Percentiles rank a stretch among this genome's conserved stretches.
Evolutionary conservation across 1,140 invertebrate species (phyloP).

Genomic region (Drosophila pseudoobscura): DNA sequence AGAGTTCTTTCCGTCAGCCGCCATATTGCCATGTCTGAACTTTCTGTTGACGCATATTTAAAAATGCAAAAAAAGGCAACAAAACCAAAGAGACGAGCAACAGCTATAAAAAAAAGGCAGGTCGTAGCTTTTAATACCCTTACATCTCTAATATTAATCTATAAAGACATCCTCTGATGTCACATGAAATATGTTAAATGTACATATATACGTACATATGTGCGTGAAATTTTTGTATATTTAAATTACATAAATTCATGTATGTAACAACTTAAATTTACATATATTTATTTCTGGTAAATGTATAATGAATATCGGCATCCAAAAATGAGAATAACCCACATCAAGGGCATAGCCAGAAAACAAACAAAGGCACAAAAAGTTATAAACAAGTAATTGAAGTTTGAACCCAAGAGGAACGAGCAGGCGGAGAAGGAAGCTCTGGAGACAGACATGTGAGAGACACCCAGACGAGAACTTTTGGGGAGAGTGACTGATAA

Average conservation of each 20-base stretch:
- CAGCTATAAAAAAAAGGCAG: not conserved
- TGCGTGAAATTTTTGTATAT: too few species aligned
- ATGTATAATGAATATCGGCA: too few species aligned
- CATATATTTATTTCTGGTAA: too few species aligned
- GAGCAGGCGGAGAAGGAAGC: too few species aligned
- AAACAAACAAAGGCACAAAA: conserved; percentile 8
- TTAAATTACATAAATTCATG: too few species aligned
- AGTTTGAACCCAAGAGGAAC: conserved; percentile 9
- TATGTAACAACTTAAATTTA: too few species aligned
- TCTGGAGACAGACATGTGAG: conserved; percentile 21
- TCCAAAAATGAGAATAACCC: too few species aligned
- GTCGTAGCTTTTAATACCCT: too few species aligned
- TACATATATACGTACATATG: too few species aligned
- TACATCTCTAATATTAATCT: too few species aligned
- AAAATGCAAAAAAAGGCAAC: conserved; percentile 13
- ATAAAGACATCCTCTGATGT: too few species aligned
- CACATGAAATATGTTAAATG: too few species aligned
- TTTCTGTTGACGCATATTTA: conserved; percentile 31
- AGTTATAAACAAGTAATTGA: conserved; percentile 37
- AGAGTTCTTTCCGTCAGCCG: conserved; percentile 14
- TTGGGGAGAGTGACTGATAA: conserved; percentile 14
- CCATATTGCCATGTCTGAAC: conserved; percentile 27
- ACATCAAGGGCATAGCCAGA: not conserved
- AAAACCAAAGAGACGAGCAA: not conserved
- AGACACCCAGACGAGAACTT: conserved; percentile 4